Percentiles rank a stretch among this genome's conserved stretches.
Evolutionary conservation across 1,140 invertebrate species (phyloP).

Genomic region (Drosophila persimilis): DNA sequence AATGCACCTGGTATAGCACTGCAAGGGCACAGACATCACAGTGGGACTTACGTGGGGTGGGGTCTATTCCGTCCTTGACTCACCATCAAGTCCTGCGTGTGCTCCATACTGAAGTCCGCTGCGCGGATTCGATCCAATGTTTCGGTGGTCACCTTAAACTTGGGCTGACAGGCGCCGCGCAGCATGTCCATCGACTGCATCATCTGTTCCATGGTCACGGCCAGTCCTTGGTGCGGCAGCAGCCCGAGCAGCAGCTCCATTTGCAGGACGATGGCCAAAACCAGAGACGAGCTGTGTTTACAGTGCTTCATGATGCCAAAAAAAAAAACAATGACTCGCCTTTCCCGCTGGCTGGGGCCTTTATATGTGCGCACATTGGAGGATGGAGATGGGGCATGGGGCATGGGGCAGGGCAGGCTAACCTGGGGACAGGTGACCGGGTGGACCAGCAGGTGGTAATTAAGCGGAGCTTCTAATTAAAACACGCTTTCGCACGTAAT

Average conservation of each 20-base stretch:
- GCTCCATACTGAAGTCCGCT: conserved; percentile 58
- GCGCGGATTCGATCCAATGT: conserved; percentile 56
- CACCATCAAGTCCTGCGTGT: conserved; percentile 61
- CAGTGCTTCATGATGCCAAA: conserved; percentile 18
- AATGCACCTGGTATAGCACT: conserved; percentile 79
- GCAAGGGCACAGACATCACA: too few species aligned
- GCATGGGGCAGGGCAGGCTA: too few species aligned
- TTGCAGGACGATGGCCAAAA: conserved; percentile 34
- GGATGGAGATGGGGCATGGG: too few species aligned
- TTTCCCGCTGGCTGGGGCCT: neutral
- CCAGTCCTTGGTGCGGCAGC: conserved; percentile 16
- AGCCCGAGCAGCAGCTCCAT: conserved; percentile 10
- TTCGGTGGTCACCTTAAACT: conserved; percentile 64
- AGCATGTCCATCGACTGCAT: conserved; percentile 75
- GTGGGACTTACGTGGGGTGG: too few species aligned
- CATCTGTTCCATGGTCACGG: conserved; percentile 76
- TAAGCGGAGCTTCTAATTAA: conserved; percentile 35
- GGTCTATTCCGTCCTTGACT: neutral
- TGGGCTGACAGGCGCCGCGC: conserved; percentile 65
- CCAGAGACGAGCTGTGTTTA: neutral
- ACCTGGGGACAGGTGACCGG: too few species aligned
- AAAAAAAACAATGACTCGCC: conserved; percentile 5
- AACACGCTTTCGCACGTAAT: neutral
- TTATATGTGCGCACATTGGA: conserved; percentile 30
- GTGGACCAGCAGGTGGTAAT: conserved; percentile 19